phyloP scores from a whole-genome alignment of 2,888 invertebrate genomes.

The Megamerina dolium region DNA sequence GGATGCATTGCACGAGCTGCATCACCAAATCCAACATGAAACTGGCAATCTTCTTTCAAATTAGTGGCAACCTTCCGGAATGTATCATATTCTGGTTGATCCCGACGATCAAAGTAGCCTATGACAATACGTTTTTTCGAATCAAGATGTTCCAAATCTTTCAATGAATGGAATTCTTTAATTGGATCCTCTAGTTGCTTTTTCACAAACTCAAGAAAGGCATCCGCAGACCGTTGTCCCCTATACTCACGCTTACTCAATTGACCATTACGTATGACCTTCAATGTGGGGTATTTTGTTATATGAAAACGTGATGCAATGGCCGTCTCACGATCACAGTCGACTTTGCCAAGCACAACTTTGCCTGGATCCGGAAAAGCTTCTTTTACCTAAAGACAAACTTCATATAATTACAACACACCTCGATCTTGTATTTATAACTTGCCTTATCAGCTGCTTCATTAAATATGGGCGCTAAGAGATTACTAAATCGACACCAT shows the following conservation, averaged over 20 bases:
- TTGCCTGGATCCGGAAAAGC: conserved; percentile 75
- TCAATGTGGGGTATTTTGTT: conserved; percentile 96
- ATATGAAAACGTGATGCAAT: conserved; percentile 91
- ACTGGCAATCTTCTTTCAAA: conserved; percentile 92
- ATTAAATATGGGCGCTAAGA: conserved; percentile 93
- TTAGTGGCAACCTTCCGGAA: conserved; percentile 78
- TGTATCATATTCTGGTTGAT: conserved; percentile 72
- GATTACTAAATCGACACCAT: conserved; percentile 98
- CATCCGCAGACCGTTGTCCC: conserved; percentile 84
- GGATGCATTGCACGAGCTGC: conserved; percentile 80
- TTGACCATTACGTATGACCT: conserved; percentile 85
- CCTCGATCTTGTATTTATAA: too few species aligned
- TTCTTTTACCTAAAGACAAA: conserved; percentile 49
- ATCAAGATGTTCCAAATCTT: conserved; percentile 69
- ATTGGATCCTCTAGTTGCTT: conserved; percentile 85
- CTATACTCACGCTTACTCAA: conserved; percentile 87
- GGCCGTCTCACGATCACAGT: conserved; percentile 86
- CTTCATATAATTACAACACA: too few species aligned
- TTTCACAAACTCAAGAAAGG: conserved; percentile 80
- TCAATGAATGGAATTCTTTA: conserved; percentile 66
- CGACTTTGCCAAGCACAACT: conserved; percentile 93
- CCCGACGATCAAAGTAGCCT: conserved; percentile 78
- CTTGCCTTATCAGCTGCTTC: conserved; percentile 86
- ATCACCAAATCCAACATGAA: conserved; percentile 86
- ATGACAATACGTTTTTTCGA: conserved; percentile 81